These are phyloP conservation scores for Parus major DNA, from an alignment of 2,113 vertebrate genomes.

Conservation along the genomic window DNA sequence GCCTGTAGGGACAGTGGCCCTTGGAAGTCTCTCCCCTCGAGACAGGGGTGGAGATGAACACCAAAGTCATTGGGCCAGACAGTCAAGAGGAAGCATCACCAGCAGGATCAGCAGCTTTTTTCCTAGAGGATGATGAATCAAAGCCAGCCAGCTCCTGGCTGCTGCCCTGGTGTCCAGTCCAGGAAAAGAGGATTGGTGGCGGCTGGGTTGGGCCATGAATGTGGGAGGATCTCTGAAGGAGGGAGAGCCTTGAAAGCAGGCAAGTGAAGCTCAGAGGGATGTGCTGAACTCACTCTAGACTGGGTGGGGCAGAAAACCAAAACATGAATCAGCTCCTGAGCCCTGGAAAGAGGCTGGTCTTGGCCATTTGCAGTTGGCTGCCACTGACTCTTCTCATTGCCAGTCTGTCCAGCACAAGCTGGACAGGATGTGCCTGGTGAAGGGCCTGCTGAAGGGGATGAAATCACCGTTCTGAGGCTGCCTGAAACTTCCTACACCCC, in stretches of 20 bases:
- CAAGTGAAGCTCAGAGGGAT: background rate
- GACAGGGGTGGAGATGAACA: background rate
- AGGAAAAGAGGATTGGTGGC: background rate
- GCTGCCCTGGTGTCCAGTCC: constrained; percentile 12
- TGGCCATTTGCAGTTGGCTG: constrained; percentile 40
- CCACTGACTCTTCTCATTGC: background rate
- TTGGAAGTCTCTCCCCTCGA: background rate
- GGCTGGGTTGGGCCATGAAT: background rate
- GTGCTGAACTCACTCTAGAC: constrained; percentile 8
- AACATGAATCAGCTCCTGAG: constrained; percentile 43
- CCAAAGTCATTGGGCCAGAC: background rate
- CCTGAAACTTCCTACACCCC: background rate
- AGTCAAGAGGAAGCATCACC: background rate
- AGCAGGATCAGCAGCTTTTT: constrained; percentile 7
- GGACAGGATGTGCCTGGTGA: constrained; percentile 7
- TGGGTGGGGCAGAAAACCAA: constrained; percentile 32
- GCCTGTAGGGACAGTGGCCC: background rate
- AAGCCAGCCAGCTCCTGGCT: constrained; percentile 44
- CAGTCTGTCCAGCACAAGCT: background rate
- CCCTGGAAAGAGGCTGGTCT: background rate
- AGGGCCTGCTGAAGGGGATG: background rate
- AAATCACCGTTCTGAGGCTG: background rate
- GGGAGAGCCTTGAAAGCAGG: background rate
- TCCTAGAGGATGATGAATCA: constrained; percentile 29
- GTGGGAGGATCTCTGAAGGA: constrained; percentile 16